Percentiles rank a stretch among this genome's conserved stretches.
These are phyloP conservation scores for Heliconius hewitsoni DNA, from an alignment of 1,140 invertebrate genomes.

Conservation along the genomic window DNA sequence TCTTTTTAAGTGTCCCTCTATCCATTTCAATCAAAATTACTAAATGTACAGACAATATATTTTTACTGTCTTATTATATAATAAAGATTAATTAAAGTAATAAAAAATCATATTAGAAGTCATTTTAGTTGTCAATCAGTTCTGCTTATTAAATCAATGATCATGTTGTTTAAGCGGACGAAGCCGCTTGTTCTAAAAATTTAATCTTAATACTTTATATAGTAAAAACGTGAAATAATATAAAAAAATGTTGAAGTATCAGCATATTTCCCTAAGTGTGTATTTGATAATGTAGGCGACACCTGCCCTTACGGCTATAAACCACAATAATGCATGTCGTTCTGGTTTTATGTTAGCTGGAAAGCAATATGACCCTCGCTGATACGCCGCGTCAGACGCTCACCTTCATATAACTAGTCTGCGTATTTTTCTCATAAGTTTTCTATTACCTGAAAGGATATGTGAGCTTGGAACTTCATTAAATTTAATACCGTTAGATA, in stretches of 20 bases:
- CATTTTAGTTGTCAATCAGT: too few species aligned
- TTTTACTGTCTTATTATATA: too few species aligned
- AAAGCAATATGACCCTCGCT: slow-evolving; percentile 29
- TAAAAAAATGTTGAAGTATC: background rate
- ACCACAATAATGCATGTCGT: slow-evolving; percentile 41
- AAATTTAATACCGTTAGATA: slow-evolving; percentile 15
- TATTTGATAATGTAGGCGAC: slow-evolving; percentile 30
- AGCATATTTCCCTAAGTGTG: background rate
- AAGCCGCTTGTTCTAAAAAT: background rate
- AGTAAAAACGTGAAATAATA: background rate
- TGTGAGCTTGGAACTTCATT: slow-evolving; percentile 17
- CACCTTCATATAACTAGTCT: slow-evolving; percentile 16
- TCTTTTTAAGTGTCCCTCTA: too few species aligned
- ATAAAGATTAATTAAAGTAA: too few species aligned
- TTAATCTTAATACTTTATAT: background rate
- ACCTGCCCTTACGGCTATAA: slow-evolving; percentile 37
- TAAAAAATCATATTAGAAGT: too few species aligned
- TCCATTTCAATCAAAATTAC: too few species aligned
- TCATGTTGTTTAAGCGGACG: too few species aligned
- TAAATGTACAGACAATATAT: too few species aligned
- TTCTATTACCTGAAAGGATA: slow-evolving; percentile 24
- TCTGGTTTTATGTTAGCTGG: slow-evolving; percentile 32
- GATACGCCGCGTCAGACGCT: slow-evolving; percentile 19
- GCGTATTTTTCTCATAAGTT: slow-evolving; percentile 12
- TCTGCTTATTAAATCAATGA: too few species aligned